phyloP scores from a whole-genome alignment of 2,797 vertebrate species.

The Mycteria americana region DNA sequence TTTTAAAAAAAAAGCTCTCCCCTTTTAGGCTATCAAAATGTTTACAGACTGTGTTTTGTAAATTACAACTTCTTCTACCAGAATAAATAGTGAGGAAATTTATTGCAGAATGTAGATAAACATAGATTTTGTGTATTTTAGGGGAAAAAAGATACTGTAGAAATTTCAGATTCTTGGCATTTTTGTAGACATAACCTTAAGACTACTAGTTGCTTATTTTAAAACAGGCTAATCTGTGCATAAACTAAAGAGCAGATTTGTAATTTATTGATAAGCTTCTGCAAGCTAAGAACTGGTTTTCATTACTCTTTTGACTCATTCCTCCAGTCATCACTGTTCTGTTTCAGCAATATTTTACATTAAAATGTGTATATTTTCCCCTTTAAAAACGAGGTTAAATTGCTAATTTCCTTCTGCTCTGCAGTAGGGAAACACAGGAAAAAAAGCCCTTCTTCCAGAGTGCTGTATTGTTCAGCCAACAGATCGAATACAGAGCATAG shows the following conservation, averaged over 20 bases:
- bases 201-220: slow-evolving; percentile 10
- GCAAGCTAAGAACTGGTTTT: slow-evolving; percentile 4
- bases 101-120: slow-evolving; percentile 26
- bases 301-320: background rate
- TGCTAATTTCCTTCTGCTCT: background rate
- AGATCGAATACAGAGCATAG: background rate
- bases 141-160: background rate
- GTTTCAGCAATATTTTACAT: background rate
- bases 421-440: background rate
- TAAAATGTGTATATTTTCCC: background rate
- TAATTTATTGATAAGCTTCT: slow-evolving; percentile 27
- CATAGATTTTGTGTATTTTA: slow-evolving; percentile 22
- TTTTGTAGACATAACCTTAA: slow-evolving; percentile 26
- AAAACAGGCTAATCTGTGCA: slow-evolving; percentile 5
- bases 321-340: background rate
- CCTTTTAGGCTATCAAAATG: background rate
- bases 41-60: slow-evolving; percentile 1
- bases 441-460: background rate
- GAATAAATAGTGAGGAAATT: slow-evolving; percentile 10
- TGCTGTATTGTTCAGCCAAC: background rate
- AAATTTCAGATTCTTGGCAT: slow-evolving; percentile 34
- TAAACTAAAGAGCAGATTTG: background rate
- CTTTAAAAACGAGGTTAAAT: background rate
- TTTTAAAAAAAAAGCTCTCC: background rate
- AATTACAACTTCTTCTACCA: background rate